Conservation (phyloP, 2,888 invertebrate genomes). For the Linnaemya tessellans region DNA sequence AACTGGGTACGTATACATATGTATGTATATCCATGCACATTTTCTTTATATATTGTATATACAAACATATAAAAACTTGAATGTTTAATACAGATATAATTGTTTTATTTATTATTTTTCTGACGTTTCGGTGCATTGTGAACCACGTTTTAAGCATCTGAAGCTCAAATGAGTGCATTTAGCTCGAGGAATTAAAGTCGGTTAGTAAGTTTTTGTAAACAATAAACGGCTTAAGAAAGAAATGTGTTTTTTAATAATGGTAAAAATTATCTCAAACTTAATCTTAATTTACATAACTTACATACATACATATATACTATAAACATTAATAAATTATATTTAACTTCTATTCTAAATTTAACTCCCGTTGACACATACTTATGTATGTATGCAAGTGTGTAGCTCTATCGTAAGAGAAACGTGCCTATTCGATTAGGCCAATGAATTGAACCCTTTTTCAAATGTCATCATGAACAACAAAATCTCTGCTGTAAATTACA, state of each 20-base stretch:
- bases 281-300: background rate
- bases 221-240: slow-evolving; percentile 1
- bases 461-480: slow-evolving; percentile 15
- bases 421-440: background rate
- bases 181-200: background rate
- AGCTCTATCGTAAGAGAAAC: background rate
- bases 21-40: background rate
- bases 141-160: background rate
- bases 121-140: background rate
- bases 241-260: background rate
- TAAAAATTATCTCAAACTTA: slow-evolving; percentile 19
- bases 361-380: slow-evolving; percentile 2
- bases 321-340: slow-evolving; percentile 1
- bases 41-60: background rate
- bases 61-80: background rate
- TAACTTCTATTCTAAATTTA: background rate
- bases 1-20: no score
- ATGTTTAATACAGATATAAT: slow-evolving; percentile 8
- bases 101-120: background rate
- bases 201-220: background rate
- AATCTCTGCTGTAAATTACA: background rate
- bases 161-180: background rate
- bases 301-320: background rate
- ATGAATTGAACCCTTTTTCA: slow-evolving; percentile 4
- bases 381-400: background rate